Base-by-base conservation (phyloP, 2,888 invertebrate species). In the Trichacis sp. region DNA sequence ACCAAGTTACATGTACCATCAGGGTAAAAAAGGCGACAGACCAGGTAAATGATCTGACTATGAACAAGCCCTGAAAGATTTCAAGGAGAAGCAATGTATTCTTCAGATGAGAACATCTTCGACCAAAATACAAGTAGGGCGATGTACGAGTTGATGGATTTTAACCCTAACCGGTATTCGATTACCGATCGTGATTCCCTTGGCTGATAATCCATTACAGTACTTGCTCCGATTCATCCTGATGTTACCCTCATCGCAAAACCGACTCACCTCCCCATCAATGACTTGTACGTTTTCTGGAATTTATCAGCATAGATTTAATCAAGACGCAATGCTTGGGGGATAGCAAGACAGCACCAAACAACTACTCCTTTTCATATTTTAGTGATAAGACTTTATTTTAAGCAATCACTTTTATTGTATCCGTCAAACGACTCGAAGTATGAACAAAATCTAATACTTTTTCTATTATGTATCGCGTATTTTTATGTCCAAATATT, bases 151-250 rank as follows among this genome's bases (percentile, higher is more conserved):
- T 75, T 74, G 79, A 80, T 79, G 76, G 81, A 77, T 80, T 80
- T 77, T 77, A 80, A 78, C 77, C 77, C 78, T 76, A 76, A 77
- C 77, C 74, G 74, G 77, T 78, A 79, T 81, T 72, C 67, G 68
- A 72, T 69, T 67, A 73, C 69, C 67, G 66, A 73, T 68, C 60
- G 60, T 53, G 50, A 51, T 70, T 66, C 68, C 66, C 60, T 58
- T 53, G 48, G 51, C 66, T 69, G 79, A 81, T 79, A 79, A 80
- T 81, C 81, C 76, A 80, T 81, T 81, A 80, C 73, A 71, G 74
- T 79, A 79, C 77, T 80, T 79, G 77, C 75, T 69, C 56, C 69
- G 69, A 71, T 64, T 60, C 58, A 59, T 73, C 71, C 71, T 64
- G 53, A 36, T 60, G 58, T 53, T 24, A 24, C 24, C 59, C 53